phyloP scores from a whole-genome alignment of 2,797 vertebrate genomes.

The Streptopelia turtur region DNA sequence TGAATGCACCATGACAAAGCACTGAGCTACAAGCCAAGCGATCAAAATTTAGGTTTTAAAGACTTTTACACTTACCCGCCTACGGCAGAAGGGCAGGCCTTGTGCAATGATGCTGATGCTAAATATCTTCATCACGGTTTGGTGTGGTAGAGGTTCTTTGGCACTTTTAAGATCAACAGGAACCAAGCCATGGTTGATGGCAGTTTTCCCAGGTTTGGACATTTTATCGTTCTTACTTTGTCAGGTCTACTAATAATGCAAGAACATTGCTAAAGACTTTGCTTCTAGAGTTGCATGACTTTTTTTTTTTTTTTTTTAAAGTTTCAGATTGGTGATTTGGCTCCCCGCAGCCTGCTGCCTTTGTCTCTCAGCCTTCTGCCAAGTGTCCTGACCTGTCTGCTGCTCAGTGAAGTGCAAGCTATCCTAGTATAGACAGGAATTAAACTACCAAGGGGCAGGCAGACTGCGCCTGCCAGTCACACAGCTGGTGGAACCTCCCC shows the following conservation, averaged over 20 bases:
- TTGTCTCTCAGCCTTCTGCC: slow-evolving; percentile 78
- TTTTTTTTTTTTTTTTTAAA: not conserved
- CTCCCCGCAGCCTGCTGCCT: slow-evolving; percentile 72
- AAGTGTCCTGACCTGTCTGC: slow-evolving; percentile 78
- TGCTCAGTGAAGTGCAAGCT: slow-evolving; percentile 83
- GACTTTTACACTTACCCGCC: slow-evolving; percentile 89
- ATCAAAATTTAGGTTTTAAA: slow-evolving; percentile 50
- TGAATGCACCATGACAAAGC: slow-evolving; percentile 26
- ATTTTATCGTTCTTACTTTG: slow-evolving; percentile 81
- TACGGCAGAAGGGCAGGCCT: slow-evolving; percentile 94
- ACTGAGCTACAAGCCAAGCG: slow-evolving; percentile 4
- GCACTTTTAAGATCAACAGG: slow-evolving; percentile 85
- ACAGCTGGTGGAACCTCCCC: slow-evolving; percentile 86
- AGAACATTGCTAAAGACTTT: slow-evolving; percentile 65
- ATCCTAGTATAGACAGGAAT: slow-evolving; percentile 87
- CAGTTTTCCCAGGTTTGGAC: slow-evolving; percentile 87
- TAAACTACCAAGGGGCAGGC: slow-evolving; percentile 91
- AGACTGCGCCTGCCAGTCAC: slow-evolving; percentile 85
- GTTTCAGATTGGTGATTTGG: slow-evolving; percentile 14
- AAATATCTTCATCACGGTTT: slow-evolving; percentile 97
- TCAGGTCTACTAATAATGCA: slow-evolving; percentile 66
- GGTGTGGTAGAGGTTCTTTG: slow-evolving; percentile 87
- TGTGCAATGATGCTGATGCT: slow-evolving; percentile 99
- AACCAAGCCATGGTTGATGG: slow-evolving; percentile 82
- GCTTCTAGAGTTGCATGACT: not conserved